A percentile compares a stretch with the other conserved stretches of the same genome.
These are phyloP conservation scores for Stenotaenia linearis DNA, from an alignment of 2,888 invertebrate genomes.

Conservation along the genomic window DNA sequence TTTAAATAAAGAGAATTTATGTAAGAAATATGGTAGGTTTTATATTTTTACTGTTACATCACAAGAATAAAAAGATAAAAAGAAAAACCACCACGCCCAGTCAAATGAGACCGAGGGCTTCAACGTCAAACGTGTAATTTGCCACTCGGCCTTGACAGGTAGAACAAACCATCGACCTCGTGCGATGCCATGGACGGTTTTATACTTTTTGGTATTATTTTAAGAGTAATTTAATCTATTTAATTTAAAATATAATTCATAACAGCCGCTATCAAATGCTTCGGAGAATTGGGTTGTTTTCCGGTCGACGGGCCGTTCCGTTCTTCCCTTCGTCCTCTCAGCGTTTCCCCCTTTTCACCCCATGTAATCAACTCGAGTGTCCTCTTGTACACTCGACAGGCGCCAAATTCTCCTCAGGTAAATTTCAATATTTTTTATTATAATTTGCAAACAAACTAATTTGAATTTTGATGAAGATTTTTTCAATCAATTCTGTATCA, in stretches of 20 bases:
- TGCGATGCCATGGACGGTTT: background rate
- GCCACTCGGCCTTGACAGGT: background rate
- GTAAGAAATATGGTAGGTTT: no score
- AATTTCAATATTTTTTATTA: no score
- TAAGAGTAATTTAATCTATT: background rate
- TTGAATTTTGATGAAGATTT: constrained; percentile 33
- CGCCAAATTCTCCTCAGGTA: constrained; percentile 46
- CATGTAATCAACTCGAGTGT: constrained; percentile 59
- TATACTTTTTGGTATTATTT: background rate
- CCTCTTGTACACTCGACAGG: constrained; percentile 56
- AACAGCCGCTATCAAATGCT: constrained; percentile 35
- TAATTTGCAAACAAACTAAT: no score
- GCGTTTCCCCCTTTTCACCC: constrained; percentile 68
- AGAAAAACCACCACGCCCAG: background rate
- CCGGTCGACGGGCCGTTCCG: constrained; percentile 35
- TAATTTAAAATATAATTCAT: background rate
- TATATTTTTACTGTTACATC: no score
- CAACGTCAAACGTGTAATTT: background rate
- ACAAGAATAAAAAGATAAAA: background rate
- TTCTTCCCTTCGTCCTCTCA: constrained; percentile 59
- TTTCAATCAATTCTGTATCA: background rate
- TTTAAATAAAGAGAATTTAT: no score
- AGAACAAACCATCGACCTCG: background rate
- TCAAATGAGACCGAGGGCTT: background rate
- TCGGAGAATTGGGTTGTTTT: constrained; percentile 39